These are phyloP conservation scores for Brachypteracias leptosomus DNA, from an alignment of 2,113 vertebrate genomes.

Conservation along the genomic window DNA sequence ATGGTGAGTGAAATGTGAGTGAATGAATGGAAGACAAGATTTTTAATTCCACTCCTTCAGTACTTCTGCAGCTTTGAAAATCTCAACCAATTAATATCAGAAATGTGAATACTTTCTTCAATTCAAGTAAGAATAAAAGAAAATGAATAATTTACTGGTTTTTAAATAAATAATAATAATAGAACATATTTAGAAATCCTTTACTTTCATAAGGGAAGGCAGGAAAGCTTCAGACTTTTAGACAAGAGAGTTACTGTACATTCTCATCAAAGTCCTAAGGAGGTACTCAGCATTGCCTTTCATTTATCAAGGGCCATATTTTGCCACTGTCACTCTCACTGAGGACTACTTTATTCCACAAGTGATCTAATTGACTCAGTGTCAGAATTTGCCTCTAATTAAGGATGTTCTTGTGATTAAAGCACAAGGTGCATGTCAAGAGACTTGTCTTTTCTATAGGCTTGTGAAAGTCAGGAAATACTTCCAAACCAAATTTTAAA, in stretches of 20 bases:
- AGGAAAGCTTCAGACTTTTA: not conserved
- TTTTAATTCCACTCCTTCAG: not conserved
- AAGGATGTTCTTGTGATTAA: slow-evolving; percentile 41
- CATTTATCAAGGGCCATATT: slow-evolving; percentile 29
- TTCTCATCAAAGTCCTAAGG: slow-evolving; percentile 23
- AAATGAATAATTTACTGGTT: not conserved
- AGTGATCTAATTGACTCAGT: slow-evolving; percentile 20
- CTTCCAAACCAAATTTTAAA: slow-evolving; percentile 4
- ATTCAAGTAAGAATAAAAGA: not conserved
- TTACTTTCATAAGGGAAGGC: not conserved
- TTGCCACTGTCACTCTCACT: slow-evolving; percentile 22
- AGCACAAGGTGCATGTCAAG: slow-evolving; percentile 16
- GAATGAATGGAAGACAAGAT: not conserved
- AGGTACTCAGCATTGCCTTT: not conserved
- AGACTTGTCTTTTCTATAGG: not conserved
- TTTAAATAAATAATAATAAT: not conserved
- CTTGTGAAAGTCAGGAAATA: slow-evolving; percentile 2
- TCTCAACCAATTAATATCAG: not conserved
- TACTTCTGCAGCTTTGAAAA: not conserved
- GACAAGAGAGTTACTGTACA: not conserved
- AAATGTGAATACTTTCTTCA: not conserved
- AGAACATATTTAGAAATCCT: slow-evolving; percentile 1
- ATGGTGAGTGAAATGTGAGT: not conserved
- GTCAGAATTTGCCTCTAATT: slow-evolving; percentile 39
- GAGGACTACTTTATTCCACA: slow-evolving; percentile 6